Conservation (phyloP, 2,113 vertebrate species). For the Eurypyga helias region DNA sequence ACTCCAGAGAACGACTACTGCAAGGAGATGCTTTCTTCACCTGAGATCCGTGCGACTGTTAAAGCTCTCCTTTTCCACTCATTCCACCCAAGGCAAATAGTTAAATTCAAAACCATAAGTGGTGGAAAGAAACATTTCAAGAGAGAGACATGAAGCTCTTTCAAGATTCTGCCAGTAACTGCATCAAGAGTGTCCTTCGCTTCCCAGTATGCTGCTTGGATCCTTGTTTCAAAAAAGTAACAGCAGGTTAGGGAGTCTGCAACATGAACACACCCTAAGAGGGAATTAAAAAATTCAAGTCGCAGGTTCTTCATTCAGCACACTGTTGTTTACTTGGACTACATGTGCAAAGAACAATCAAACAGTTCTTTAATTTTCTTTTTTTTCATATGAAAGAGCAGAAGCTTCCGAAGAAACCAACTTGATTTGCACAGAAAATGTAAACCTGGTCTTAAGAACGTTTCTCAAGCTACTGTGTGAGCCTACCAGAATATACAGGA, state of each 20-base stretch:
- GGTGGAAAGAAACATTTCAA: not conserved
- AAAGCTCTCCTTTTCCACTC: not conserved
- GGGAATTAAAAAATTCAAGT: not conserved
- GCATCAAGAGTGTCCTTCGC: not conserved
- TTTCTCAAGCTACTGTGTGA: not conserved
- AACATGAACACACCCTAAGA: not conserved
- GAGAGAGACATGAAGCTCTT: not conserved
- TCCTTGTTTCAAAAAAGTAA: not conserved
- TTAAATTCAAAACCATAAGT: not conserved
- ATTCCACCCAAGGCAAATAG: not conserved
- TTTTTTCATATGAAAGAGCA: not conserved
- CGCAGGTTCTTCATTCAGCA: not conserved
- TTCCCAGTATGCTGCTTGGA: not conserved
- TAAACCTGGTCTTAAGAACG: not conserved
- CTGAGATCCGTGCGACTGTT: not conserved
- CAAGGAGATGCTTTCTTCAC: not conserved
- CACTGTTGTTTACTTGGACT: not conserved
- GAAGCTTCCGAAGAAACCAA: not conserved
- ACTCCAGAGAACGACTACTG: not conserved
- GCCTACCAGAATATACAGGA: not conserved
- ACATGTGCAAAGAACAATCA: not conserved
- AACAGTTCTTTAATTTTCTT: too few species aligned
- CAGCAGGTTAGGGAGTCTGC: not conserved
- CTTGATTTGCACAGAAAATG: constrained; percentile 15
- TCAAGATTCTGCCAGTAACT: not conserved